Percentiles rank a stretch among this genome's conserved stretches.
phyloP scores from a whole-genome alignment of 2,888 invertebrate species.

The Tenodera sinensis region DNA sequence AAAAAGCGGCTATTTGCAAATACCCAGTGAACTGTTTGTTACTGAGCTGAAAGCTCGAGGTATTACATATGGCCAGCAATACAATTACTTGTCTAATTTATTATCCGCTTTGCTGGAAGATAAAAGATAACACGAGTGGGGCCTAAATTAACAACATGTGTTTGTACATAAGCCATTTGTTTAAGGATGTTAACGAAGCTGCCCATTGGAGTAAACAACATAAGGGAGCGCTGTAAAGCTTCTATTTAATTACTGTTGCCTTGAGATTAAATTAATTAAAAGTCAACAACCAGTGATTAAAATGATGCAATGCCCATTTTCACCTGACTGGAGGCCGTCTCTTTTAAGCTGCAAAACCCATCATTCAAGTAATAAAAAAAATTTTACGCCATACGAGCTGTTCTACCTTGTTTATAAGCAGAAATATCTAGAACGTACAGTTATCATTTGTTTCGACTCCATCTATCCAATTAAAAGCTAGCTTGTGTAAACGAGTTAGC shows the following conservation, averaged over 20 bases:
- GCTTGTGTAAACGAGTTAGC: no score
- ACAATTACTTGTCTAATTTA: not conserved
- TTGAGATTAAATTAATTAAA: not conserved
- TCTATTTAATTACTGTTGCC: not conserved
- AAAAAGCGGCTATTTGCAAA: no score
- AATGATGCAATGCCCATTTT: not conserved
- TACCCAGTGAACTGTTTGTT: not conserved
- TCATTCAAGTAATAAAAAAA: not conserved
- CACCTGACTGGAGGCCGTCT: not conserved
- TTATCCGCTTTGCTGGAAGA: not conserved
- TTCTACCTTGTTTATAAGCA: no score
- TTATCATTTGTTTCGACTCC: no score
- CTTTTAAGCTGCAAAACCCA: not conserved
- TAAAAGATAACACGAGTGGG: not conserved
- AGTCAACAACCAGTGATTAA: not conserved
- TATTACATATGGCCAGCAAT: not conserved
- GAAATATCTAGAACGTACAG: no score
- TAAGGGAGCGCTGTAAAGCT: not conserved
- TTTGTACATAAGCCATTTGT: not conserved
- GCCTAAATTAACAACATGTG: not conserved
- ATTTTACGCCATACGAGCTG: not conserved
- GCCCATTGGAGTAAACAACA: not conserved
- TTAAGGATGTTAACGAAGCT: not conserved
- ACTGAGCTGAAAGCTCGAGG: no score
- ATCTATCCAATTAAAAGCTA: no score